Evolutionary conservation across 2,113 vertebrate genomes (phyloP), one percentile per base, ranked within the genome.

Genomic region (Laticauda colubrina): DNA sequence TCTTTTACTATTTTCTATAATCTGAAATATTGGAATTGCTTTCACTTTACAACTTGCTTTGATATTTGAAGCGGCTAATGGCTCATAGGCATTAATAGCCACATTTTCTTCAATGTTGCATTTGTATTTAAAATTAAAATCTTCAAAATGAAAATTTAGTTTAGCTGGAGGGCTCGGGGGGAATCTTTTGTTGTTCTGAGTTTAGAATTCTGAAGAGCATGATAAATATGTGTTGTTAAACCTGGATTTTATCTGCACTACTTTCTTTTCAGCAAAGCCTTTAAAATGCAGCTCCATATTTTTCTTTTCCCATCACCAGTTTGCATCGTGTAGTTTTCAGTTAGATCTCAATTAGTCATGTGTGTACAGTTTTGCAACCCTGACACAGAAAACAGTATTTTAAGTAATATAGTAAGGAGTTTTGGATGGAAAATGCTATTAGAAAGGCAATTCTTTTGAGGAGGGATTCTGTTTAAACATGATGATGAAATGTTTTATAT

Each of bases 1-100:
- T 94, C 91, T 75, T 85, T 95, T 92, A 89, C 54, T 61, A 75
- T 89, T 94, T 96, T 97, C 97, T 97, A 97, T 96, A 95, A 96
- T 96, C 94, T 94, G 89, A 91, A 96, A 94, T 97, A 95, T 95
- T 96, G 94, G 93, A 94, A 97, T 91, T 97, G 93, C 96, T 95
- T 97, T 97, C 97, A 95, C 97, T 98, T 97, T 96, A 97, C 95
- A 97, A 94, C 94, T 96, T 96, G 97, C 97, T 97, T 96, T 96
- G 96, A 97, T 97, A 97, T 81, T 43, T 81, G 89, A 51, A 87
- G 85, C 95, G 93, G 92, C 95, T 97, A 95, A 94, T 95, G 93
- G 88, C 87, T 92, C 11, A 6, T 34, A 91, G 87, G 94, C 75
- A 81, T 51, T 92, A 10, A 8, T 39, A 91, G 88, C 95, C 75